Conservation (phyloP, 1,140 invertebrate genomes). For the Oncopodura yosiiana region DNA sequence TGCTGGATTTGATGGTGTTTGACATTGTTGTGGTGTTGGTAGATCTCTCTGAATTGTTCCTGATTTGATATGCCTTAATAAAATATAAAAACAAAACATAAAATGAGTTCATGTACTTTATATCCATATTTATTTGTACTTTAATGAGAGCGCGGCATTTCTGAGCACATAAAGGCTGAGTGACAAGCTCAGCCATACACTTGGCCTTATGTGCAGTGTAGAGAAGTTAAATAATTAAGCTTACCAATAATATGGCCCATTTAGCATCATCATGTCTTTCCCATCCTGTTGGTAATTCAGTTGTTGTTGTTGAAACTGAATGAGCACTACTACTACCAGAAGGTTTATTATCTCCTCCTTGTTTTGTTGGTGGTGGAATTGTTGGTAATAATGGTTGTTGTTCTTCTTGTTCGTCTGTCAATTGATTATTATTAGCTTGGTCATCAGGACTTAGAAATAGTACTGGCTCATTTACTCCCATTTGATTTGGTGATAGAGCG, state of each 20-base stretch:
- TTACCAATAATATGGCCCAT: slow-evolving; percentile 24
- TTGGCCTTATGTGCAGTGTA: neutral
- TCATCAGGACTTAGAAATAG: slow-evolving; percentile 34
- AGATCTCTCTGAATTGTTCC: slow-evolving; percentile 90
- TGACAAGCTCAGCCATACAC: neutral
- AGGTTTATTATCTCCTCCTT: slow-evolving; percentile 2
- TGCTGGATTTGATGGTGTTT: slow-evolving; percentile 26
- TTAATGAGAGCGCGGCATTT: too few species aligned
- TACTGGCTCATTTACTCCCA: slow-evolving; percentile 34
- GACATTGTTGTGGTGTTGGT: slow-evolving; percentile 47
- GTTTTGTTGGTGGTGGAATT: slow-evolving; percentile 5
- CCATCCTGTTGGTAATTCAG: slow-evolving; percentile 68
- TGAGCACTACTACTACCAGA: too few species aligned
- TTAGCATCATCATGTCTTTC: slow-evolving; percentile 81
- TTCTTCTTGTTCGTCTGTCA: slow-evolving; percentile 7
- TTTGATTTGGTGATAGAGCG: slow-evolving; percentile 28
- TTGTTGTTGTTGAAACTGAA: neutral
- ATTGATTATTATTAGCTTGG: slow-evolving; percentile 20
- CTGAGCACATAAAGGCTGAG: too few species aligned
- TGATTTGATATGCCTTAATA: slow-evolving; percentile 97
- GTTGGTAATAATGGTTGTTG: slow-evolving; percentile 6
- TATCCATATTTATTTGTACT: too few species aligned
- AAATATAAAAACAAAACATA: slow-evolving; percentile 38
- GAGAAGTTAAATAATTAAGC: neutral
- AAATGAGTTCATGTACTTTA: too few species aligned